Evolutionary conservation across 2,888 invertebrate genomes (phyloP).

Genomic region (Antheraea yamamai): DNA sequence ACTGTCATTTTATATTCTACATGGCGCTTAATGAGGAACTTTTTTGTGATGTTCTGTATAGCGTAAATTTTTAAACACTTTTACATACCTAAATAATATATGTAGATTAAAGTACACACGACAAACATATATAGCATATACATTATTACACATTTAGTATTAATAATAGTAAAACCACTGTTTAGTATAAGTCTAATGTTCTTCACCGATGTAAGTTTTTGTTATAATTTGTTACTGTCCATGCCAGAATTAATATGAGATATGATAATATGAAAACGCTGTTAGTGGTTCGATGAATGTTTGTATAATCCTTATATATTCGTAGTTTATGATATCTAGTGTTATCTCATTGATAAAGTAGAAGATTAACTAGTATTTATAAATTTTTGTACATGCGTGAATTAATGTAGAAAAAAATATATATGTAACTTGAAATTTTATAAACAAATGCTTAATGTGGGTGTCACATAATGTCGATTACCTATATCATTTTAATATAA

Average conservation of each 20-base stretch:
- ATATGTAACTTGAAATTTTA: neutral
- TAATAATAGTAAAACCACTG: neutral
- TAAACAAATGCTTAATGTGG: neutral
- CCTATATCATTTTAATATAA: too few relatives aligned
- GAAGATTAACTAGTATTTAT: neutral
- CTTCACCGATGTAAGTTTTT: neutral
- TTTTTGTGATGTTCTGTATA: neutral
- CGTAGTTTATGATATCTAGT: neutral
- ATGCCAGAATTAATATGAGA: neutral
- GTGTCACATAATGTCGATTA: neutral
- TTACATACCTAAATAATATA: conserved; percentile 6
- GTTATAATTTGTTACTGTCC: neutral
- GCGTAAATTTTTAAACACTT: neutral
- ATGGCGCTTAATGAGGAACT: neutral
- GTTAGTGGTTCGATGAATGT: neutral
- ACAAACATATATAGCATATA: neutral
- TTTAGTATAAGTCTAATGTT: neutral
- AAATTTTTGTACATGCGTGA: neutral
- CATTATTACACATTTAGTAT: conserved; percentile 1
- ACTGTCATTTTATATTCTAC: neutral
- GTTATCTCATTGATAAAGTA: conserved; percentile 4
- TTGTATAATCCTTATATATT: neutral
- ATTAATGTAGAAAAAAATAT: neutral
- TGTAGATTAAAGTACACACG: neutral
- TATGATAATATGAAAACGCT: neutral